These are phyloP conservation scores for Threskiornis aethiopicus DNA, from an alignment of 2,797 vertebrate genomes.

Conservation along the genomic window DNA sequence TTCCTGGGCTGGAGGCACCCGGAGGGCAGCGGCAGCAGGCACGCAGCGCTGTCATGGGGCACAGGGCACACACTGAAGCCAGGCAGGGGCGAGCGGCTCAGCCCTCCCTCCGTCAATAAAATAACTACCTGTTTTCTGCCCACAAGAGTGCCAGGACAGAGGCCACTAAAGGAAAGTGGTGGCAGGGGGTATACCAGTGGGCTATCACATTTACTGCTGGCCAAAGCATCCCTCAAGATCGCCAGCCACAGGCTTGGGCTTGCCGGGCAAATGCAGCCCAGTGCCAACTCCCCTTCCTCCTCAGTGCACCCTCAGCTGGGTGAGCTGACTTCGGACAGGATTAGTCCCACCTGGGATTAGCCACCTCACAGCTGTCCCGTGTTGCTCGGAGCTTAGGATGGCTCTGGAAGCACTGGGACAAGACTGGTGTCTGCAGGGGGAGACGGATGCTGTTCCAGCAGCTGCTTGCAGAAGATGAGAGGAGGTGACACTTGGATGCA, in stretches of 20 bases:
- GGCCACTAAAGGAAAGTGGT: fast-evolving
- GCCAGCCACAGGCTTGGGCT: neutral
- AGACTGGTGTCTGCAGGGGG: neutral
- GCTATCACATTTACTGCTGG: neutral
- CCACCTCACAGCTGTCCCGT: neutral
- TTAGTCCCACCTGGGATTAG: neutral
- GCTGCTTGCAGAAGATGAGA: neutral
- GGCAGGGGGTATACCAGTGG: fast-evolving
- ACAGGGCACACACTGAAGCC: fast-evolving
- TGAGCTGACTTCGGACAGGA: neutral
- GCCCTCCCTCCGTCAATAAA: neutral
- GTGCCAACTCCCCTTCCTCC: neutral
- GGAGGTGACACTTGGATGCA: neutral
- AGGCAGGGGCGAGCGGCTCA: neutral
- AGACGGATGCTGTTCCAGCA: neutral
- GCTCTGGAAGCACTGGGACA: neutral
- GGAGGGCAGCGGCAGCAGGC: fast-evolving
- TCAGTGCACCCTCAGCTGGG: neutral
- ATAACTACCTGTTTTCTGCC: neutral
- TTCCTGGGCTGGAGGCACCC: neutral
- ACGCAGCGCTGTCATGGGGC: fast-evolving
- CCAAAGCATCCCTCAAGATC: neutral
- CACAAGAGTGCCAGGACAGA: neutral
- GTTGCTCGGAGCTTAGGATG: neutral
- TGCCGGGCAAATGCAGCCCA: neutral